Percentiles rank a stretch among this genome's conserved stretches.
phyloP scores from a whole-genome alignment of 2,113 vertebrate species.

The Misgurnus anguillicaudatus region DNA sequence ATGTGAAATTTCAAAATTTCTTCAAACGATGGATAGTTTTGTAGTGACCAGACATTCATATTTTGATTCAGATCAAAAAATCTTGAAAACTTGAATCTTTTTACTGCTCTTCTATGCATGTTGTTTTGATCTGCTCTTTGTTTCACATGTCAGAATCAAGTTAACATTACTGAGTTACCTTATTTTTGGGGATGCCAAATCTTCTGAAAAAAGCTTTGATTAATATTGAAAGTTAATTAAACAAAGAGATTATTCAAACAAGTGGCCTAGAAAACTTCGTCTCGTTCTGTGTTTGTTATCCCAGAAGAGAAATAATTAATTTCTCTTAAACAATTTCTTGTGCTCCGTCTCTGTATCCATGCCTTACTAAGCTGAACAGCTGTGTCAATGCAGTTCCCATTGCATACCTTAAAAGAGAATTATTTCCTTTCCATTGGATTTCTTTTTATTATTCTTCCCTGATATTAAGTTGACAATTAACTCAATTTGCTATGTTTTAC shows the following conservation, averaged over 20 bases:
- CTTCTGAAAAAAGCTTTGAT: constrained; percentile 21
- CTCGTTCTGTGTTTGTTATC: constrained; percentile 24
- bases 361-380: constrained; percentile 71
- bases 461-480: constrained; percentile 55
- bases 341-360: constrained; percentile 62
- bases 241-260: constrained; percentile 42
- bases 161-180: constrained; percentile 2
- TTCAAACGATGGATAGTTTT: constrained; percentile 47
- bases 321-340: constrained; percentile 31
- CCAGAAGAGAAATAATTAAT: constrained; percentile 25
- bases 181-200: constrained; percentile 26
- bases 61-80: constrained; percentile 42
- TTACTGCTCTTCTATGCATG: constrained; percentile 68
- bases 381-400: constrained; percentile 62
- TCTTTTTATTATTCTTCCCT: constrained; percentile 56
- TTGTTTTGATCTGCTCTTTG: constrained; percentile 62
- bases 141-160: constrained; percentile 40
- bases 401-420: constrained; percentile 45
- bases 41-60: constrained; percentile 47
- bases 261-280: constrained; percentile 40
- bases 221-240: constrained; percentile 32
- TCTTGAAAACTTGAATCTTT: constrained; percentile 60
- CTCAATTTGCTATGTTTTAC: constrained; percentile 63
- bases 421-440: constrained; percentile 62
- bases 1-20: constrained; percentile 25